These are phyloP conservation scores for Apis florea DNA, from an alignment of 1,140 invertebrate genomes.

Conservation along the genomic window DNA sequence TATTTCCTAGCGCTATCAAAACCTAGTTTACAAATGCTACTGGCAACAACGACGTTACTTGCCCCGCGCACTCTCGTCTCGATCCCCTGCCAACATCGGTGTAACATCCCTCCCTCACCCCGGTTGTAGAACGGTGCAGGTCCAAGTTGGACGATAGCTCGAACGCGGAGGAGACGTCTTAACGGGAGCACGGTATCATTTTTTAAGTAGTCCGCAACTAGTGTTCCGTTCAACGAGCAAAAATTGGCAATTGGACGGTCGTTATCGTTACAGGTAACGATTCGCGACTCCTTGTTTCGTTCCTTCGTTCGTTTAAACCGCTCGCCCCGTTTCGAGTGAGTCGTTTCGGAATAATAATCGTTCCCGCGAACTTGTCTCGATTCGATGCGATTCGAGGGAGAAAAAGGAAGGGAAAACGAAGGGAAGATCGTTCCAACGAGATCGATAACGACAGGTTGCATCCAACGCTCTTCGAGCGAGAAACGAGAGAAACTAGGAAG, in stretches of 20 bases:
- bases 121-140: neutral
- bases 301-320: conserved; percentile 16
- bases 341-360: conserved; percentile 25
- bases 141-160: conserved; percentile 8
- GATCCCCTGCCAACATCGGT: conserved; percentile 11
- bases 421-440: neutral
- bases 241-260: conserved; percentile 45
- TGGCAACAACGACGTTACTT: conserved; percentile 50
- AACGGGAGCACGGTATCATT: neutral
- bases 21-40: conserved; percentile 73
- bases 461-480: conserved; percentile 1
- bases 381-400: neutral
- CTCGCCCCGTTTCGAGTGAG: neutral
- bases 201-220: conserved; percentile 55
- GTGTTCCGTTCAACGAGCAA: conserved; percentile 32
- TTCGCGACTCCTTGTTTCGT: conserved; percentile 30
- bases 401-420: neutral
- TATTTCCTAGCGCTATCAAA: conserved; percentile 69
- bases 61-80: conserved; percentile 15
- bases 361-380: conserved; percentile 28
- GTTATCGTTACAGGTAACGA: conserved; percentile 23
- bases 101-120: neutral
- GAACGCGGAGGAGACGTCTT: neutral
- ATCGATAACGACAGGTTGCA: neutral
- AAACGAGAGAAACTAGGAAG: conserved; percentile 37